Evolutionary conservation across 2,888 invertebrate genomes (phyloP).

Genomic region (Pristionchus arcanus): DNA sequence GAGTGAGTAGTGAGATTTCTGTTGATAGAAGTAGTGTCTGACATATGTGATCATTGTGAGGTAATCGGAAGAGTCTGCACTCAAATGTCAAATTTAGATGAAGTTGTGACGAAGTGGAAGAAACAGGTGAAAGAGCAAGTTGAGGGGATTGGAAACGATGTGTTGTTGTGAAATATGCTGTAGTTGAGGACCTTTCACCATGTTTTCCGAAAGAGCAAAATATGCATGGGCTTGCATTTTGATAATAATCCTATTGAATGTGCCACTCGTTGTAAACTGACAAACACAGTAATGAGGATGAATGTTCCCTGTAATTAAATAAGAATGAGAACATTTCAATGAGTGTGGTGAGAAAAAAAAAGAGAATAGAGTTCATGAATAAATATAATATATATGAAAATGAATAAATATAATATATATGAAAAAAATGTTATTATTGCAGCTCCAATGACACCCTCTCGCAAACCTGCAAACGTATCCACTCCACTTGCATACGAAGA

Average conservation of each 20-base stretch:
- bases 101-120: neutral
- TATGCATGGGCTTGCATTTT: neutral
- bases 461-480: neutral
- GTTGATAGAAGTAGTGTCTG: neutral
- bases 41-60: neutral
- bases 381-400: neutral
- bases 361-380: neutral
- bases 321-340: neutral
- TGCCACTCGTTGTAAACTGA: neutral
- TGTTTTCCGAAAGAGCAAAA: neutral
- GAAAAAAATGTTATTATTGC: neutral
- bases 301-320: neutral
- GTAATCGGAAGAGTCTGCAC: neutral
- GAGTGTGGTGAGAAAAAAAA: neutral
- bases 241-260: neutral
- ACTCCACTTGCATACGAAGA: slow-evolving; percentile 32
- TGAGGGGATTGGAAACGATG: neutral
- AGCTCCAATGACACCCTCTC: slow-evolving; percentile 40
- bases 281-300: neutral
- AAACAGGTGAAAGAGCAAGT: neutral
- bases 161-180: neutral
- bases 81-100: neutral
- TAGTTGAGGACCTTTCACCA: neutral
- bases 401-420: neutral
- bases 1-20: neutral